Conservation (phyloP, 1,140 invertebrate genomes). For the Drosophila hydei region DNA sequence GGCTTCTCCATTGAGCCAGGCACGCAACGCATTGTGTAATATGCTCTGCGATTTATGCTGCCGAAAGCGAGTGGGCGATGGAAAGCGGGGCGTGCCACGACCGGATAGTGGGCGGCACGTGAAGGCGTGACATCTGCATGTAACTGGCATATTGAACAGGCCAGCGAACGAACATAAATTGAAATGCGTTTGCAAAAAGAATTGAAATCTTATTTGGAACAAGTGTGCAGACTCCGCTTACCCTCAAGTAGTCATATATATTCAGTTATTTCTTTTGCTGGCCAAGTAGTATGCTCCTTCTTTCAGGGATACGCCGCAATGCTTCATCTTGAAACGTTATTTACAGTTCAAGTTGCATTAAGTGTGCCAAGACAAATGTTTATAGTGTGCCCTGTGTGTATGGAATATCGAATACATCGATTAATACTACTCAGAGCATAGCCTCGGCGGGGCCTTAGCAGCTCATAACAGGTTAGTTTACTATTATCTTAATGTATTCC, state of each 20-base stretch:
- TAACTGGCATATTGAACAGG: constrained; percentile 70
- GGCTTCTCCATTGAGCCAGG: constrained; percentile 60
- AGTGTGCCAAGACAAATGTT: too few species aligned
- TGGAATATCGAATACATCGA: too few species aligned
- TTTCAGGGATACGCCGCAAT: too few species aligned
- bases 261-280: neutral
- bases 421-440: too few species aligned
- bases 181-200: constrained; percentile 61
- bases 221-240: constrained; percentile 43
- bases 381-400: too few species aligned
- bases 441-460: neutral
- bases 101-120: constrained; percentile 13
- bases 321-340: too few species aligned
- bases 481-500: neutral
- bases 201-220: constrained; percentile 76
- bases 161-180: constrained; percentile 72
- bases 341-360: too few species aligned
- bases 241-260: constrained; percentile 17
- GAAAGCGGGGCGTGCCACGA: neutral
- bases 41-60: constrained; percentile 82
- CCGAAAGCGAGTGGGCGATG: constrained; percentile 30
- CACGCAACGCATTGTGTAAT: constrained; percentile 81
- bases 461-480: neutral
- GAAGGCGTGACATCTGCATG: constrained; percentile 57
- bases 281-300: constrained; percentile 1